Evolutionary conservation across 53 echinoderm and acorn worm species (phyloP).

Genomic region (Patiria pectinifera): DNA sequence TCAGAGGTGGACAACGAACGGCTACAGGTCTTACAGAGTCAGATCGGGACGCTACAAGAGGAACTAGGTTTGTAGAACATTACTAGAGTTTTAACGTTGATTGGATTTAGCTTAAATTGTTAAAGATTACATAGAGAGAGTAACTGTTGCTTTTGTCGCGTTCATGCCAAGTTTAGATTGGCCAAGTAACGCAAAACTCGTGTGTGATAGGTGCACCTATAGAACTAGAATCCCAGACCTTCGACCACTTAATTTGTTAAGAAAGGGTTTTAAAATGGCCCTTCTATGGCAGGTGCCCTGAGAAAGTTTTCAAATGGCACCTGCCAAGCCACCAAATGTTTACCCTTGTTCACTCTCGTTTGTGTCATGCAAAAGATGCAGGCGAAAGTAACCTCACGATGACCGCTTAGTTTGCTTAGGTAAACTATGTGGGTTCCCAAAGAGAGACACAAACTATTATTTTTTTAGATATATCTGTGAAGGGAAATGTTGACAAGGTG

Average conservation of each 20-base stretch:
- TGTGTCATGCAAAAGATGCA: no score
- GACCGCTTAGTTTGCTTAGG: no score
- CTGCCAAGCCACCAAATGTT: no score
- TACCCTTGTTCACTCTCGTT: no score
- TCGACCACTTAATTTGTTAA: background rate
- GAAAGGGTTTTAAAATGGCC: background rate
- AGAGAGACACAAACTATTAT: no score
- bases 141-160: background rate
- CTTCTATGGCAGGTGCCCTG: no score
- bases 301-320: no score
- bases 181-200: background rate
- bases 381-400: no score
- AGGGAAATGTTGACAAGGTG: no score
- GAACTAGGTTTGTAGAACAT: constrained; percentile 94
- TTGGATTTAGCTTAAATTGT: background rate
- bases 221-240: background rate
- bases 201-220: no score
- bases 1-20: constrained; percentile 77
- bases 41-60: constrained; percentile 91
- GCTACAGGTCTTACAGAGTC: constrained; percentile 85
- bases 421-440: no score
- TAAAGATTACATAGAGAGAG: background rate
- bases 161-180: background rate
- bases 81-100: background rate
- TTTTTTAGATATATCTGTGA: no score